Conservation (phyloP, 2,888 invertebrate genomes). For the Blastobasis lacticolella region DNA sequence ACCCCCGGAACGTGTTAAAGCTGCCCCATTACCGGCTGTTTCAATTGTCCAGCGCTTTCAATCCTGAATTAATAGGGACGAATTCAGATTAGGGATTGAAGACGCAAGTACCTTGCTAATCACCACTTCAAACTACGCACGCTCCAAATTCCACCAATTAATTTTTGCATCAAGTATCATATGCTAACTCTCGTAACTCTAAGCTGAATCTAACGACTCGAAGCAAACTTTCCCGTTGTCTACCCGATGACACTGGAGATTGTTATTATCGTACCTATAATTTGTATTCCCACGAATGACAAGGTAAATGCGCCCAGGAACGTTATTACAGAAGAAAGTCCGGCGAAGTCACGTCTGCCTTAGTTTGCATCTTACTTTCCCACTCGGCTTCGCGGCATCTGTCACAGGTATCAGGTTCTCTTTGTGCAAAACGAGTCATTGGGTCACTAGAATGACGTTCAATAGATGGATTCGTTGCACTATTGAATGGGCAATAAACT, state of each 20-base stretch:
- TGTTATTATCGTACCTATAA: conserved; percentile 38
- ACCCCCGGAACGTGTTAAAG: conserved; percentile 54
- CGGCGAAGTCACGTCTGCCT: conserved; percentile 62
- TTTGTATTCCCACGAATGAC: conserved; percentile 66
- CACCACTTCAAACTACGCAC: conserved; percentile 37
- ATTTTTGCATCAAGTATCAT: conserved; percentile 21
- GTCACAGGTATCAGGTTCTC: conserved; percentile 56
- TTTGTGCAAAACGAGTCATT: conserved; percentile 51
- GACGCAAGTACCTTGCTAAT: conserved; percentile 49
- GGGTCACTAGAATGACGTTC: conserved; percentile 40
- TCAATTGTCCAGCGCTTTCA: conserved; percentile 49
- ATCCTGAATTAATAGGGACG: conserved; percentile 53
- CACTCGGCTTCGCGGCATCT: conserved; percentile 57
- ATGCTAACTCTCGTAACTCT: conserved; percentile 7
- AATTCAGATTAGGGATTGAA: conserved; percentile 42
- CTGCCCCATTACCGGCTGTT: conserved; percentile 44
- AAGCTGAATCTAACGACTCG: conserved; percentile 14
- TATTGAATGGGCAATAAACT: conserved; percentile 18
- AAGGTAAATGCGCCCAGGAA: conserved; percentile 51
- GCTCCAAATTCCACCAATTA: conserved; percentile 38
- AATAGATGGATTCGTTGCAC: conserved; percentile 24
- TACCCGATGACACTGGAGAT: conserved; percentile 40
- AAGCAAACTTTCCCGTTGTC: conserved; percentile 41
- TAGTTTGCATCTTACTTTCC: conserved; percentile 63
- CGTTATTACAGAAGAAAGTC: conserved; percentile 61